phyloP scores from a whole-genome alignment of 1,140 invertebrate genomes.

The Camponotus vicinus region DNA sequence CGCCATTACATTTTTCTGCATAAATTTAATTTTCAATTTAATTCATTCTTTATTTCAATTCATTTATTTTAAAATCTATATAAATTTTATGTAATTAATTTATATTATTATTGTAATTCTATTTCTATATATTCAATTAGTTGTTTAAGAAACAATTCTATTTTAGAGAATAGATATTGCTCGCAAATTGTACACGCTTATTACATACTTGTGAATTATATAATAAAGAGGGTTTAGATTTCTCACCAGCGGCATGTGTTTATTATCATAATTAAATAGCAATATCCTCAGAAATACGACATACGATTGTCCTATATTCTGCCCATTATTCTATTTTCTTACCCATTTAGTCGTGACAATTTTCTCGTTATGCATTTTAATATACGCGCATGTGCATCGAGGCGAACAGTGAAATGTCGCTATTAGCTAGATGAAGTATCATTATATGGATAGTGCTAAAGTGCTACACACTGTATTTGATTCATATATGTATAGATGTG shows the following conservation, averaged over 20 bases:
- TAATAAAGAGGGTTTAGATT: background rate
- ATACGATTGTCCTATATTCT: constrained; percentile 29
- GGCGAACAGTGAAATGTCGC: background rate
- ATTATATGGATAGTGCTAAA: background rate
- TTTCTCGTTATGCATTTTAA: constrained; percentile 7
- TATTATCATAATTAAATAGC: background rate
- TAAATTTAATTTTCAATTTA: constrained; percentile 14
- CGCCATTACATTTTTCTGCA: background rate
- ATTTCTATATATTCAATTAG: background rate
- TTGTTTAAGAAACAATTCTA: background rate
- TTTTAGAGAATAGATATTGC: background rate
- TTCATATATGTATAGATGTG: background rate
- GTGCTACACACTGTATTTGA: background rate
- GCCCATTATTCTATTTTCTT: background rate
- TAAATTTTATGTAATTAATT: background rate
- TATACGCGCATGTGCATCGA: background rate
- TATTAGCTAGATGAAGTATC: constrained; percentile 42
- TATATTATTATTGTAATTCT: background rate
- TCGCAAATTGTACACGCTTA: background rate
- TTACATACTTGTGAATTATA: background rate
- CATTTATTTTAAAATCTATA: background rate
- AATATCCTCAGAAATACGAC: background rate
- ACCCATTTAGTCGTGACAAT: background rate
- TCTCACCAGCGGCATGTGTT: background rate
- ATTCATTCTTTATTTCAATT: background rate